Conservation (phyloP, 1,140 invertebrate species). For the Drosophila albomicans region DNA sequence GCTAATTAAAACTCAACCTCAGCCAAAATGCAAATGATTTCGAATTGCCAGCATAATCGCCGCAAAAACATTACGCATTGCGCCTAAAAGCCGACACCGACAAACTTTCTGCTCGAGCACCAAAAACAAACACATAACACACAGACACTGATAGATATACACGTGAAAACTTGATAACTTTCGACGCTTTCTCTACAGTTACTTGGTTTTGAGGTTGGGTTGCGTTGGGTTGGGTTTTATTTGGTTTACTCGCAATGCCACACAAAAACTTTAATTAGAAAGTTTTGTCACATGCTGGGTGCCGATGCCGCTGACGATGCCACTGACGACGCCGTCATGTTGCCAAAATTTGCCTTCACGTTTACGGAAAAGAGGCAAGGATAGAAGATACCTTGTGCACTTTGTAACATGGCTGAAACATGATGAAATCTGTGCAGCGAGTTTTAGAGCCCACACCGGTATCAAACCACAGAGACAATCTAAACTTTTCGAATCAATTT, state of each 20-base stretch:
- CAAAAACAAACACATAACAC: conserved; percentile 58
- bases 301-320: conserved; percentile 24
- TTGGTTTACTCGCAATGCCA: conserved; percentile 19
- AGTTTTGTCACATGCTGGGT: conserved; percentile 77
- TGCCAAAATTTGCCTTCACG: conserved; percentile 23
- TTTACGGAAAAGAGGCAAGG: not conserved
- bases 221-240: not conserved
- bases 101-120: conserved; percentile 55
- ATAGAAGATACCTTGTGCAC: conserved; percentile 25
- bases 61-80: conserved; percentile 67
- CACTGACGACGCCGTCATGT: conserved; percentile 35
- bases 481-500: conserved; percentile 84
- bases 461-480: conserved; percentile 72
- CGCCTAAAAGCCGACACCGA: conserved; percentile 70
- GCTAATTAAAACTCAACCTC: conserved; percentile 73
- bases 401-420: conserved; percentile 56
- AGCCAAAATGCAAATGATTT: conserved; percentile 45
- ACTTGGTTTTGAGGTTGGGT: not conserved
- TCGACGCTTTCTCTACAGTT: conserved; percentile 44
- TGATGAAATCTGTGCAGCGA: conserved; percentile 53
- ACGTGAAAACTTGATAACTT: conserved; percentile 77
- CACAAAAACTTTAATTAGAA: conserved; percentile 76
- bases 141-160: conserved; percentile 9
- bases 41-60: conserved; percentile 51
- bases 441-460: conserved; percentile 49